Conservation (phyloP, 2,888 invertebrate species). For the Oscheius sp. region DNA sequence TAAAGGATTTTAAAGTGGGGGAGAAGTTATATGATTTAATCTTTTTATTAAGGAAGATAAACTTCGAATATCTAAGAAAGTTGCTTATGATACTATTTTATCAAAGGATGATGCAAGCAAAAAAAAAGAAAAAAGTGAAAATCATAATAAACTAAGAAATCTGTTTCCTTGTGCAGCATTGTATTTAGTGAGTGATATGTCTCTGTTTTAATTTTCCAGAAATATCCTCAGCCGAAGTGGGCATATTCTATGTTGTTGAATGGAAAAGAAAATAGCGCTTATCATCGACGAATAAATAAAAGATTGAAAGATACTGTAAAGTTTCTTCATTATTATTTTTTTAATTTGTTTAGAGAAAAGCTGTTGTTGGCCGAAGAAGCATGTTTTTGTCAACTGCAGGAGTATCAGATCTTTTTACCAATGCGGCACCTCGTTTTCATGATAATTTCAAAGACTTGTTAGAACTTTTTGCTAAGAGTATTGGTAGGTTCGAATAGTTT, state of each 20-base stretch:
- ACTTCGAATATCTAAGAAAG: neutral
- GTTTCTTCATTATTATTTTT: neutral
- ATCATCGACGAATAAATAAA: neutral
- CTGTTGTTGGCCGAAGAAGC: neutral
- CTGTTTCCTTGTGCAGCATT: slow-evolving; percentile 11
- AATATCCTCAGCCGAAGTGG: slow-evolving; percentile 24
- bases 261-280: neutral
- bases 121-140: neutral
- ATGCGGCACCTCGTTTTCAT: neutral
- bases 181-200: neutral
- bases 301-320: neutral
- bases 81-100: neutral
- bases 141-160: neutral
- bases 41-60: neutral
- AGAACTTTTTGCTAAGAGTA: slow-evolving; percentile 11
- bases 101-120: no score
- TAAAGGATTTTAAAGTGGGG: slow-evolving; percentile 16
- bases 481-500: neutral
- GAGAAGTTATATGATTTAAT: neutral
- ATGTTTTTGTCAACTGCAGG: neutral
- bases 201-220: neutral
- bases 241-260: slow-evolving; percentile 6
- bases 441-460: neutral
- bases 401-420: neutral
- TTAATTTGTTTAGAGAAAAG: neutral